Evolutionary conservation across 2,888 invertebrate species (phyloP).

Genomic region (Plagodis dolabraria): DNA sequence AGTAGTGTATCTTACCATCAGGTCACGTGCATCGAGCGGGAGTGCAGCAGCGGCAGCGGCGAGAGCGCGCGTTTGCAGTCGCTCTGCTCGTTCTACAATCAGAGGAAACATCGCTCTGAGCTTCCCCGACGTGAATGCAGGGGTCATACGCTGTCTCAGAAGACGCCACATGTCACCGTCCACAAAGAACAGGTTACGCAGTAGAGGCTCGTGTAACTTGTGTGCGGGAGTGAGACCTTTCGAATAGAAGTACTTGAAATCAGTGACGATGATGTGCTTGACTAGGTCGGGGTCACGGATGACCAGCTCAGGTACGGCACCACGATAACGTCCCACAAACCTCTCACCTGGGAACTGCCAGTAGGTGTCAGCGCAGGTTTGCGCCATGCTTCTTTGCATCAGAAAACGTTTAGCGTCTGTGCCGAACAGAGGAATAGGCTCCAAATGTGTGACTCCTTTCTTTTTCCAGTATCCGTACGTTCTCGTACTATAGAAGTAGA

Average conservation of each 20-base stretch:
- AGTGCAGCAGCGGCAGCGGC: conserved; percentile 38
- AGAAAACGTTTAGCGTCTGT: conserved; percentile 53
- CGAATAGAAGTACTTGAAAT: conserved; percentile 58
- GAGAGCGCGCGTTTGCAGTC: conserved; percentile 47
- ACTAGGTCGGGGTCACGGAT: conserved; percentile 62
- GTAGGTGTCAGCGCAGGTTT: conserved; percentile 54
- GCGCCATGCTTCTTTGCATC: conserved; percentile 45
- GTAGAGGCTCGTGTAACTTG: conserved; percentile 55
- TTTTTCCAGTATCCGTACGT: conserved; percentile 57
- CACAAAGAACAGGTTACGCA: conserved; percentile 61
- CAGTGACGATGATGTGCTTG: conserved; percentile 56
- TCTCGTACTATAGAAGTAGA: conserved; percentile 54
- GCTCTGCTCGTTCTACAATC: conserved; percentile 60
- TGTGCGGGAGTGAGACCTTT: conserved; percentile 52
- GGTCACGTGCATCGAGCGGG: conserved; percentile 60
- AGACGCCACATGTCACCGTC: conserved; percentile 65
- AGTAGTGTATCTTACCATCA: conserved; percentile 69
- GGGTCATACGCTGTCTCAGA: conserved; percentile 64
- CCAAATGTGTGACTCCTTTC: conserved; percentile 57
- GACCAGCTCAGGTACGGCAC: conserved; percentile 52
- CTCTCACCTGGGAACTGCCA: conserved; percentile 59
- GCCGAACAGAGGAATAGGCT: conserved; percentile 58
- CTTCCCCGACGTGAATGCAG: conserved; percentile 63
- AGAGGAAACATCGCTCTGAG: conserved; percentile 66
- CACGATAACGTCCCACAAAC: conserved; percentile 60